Base-by-base conservation (phyloP, 2,888 invertebrate species). In the Tanypteryx hageni region DNA sequence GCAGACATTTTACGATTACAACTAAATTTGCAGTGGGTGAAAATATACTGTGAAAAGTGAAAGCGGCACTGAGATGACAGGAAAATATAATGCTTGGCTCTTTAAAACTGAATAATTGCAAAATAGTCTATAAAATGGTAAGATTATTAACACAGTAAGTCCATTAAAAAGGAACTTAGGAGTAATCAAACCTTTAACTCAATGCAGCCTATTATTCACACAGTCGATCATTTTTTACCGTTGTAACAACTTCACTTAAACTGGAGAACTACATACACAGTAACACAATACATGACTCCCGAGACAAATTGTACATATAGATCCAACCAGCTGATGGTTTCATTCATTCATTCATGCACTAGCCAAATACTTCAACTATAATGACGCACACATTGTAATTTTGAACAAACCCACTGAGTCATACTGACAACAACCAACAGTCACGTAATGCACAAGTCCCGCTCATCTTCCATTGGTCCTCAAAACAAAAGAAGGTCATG, bases 401-500 rank as follows among this genome's bases (percentile, higher is more conserved):
- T 68, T n/a, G 44, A 64, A 31, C 31, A 44, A 89, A 68, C 64
- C 89, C 64, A 83, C 57, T 44, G 16, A 44, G 57, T 56, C n/a
- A 44, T 18, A 89, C 89, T 44, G 64, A 58, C 89, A 68, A 61
- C 89, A 89, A 64, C 64, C 89, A 89, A 68, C 64, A 64, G 89
- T 89, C 64, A 89, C 18, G n/a, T 89, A 89, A 89, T 89, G 89
- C 89, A 89, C 64, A 18, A 64, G 31, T 89, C 89, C 89, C 64
- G 59, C 89, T 89, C n/a, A 44, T 56, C 68, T 27, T 61, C 61
- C 14, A 64, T 89, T 89, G 89, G 89, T 89, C 89, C 89, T 89
- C 89, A 89, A 27, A 89, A 89, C 86, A 89, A 56, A 64, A 68
- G 22, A 64, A 64, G 59, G 89, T 89, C 89, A 89, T 44, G 27